Evolutionary conservation across 1,140 invertebrate species (phyloP), one percentile per base, ranked within the genome.

Genomic region (Drosophila saltans): DNA sequence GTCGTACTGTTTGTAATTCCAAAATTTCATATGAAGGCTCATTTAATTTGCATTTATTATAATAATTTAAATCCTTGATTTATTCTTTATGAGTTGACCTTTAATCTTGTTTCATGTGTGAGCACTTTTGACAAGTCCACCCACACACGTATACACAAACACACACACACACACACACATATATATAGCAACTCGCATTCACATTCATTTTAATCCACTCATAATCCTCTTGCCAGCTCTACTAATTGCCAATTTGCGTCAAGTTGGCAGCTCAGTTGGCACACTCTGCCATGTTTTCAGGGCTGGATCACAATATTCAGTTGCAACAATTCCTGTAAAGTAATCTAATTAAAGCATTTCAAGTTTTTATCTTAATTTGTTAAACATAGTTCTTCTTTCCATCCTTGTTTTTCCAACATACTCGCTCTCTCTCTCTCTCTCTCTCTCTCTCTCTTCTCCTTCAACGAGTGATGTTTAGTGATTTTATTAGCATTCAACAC

Each of bases 401-500:
- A 6, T 36, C 6, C 7, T 52, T 52, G 45, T 52, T 52, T 7
- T 9, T 26, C 8, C 21, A 8, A 52, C 3, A 48, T 2, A 45
- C n/a, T 45, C 45, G 26, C 6, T 52, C n/a, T 52, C 8, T 10
- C 45, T 48, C 7, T 21, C 16, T 48, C 45, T 52, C 33, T 52
- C n/a, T 52, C 8, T 10, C 45, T 48, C 6, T 21, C 6, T 21
- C 16, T 24, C 6, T 36, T 6, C 33, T 3, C 1, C 57, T 66
- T 66, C 69, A 67, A 63, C 80, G 72, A 68, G 66, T 48, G 39
- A 63, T 41, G 70, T 70, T 75, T 81, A 69, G 65, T 67, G 75
- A 81, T 78, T 85, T 85, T 85, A 84, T 85, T 85, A 85, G 81
- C 78, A 85, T 81, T 84, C 70, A 75, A 78, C 70, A 73, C 78